phyloP scores from a whole-genome alignment of 2,797 vertebrate genomes.

The Muraenolepis orangiensis region DNA sequence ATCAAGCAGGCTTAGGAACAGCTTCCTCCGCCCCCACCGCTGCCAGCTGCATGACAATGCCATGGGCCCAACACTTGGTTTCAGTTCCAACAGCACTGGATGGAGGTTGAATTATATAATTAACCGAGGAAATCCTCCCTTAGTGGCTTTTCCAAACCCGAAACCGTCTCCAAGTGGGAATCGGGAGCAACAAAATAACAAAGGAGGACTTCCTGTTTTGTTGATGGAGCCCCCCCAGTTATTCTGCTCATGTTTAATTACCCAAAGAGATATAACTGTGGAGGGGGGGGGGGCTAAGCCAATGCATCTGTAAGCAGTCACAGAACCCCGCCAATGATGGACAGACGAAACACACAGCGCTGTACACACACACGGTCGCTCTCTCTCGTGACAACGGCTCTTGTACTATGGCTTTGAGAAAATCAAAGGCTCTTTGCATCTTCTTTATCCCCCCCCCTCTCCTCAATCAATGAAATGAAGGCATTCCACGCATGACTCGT shows the following conservation, averaged over 20 bases:
- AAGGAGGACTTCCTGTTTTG: slow-evolving; percentile 38
- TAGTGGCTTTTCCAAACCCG: background rate
- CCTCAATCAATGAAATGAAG: slow-evolving; percentile 41
- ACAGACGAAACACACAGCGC: slow-evolving; percentile 6
- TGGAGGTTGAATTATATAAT: background rate
- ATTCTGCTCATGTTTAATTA: slow-evolving; percentile 46
- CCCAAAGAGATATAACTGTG: slow-evolving; percentile 10
- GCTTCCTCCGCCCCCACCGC: no score
- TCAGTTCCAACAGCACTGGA: no score
- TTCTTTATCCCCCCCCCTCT: slow-evolving; percentile 27
- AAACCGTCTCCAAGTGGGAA: slow-evolving; percentile 12
- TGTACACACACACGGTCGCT: background rate
- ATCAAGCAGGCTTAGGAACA: no score
- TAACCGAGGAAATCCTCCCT: slow-evolving; percentile 7
- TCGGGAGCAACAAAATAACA: slow-evolving; percentile 13
- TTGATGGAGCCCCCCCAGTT: slow-evolving; percentile 32
- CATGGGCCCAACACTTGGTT: no score
- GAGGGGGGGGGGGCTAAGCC: slow-evolving; percentile 22
- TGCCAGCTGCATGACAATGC: no score
- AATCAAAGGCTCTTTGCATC: slow-evolving; percentile 29
- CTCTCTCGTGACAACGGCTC: background rate
- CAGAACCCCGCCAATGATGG: slow-evolving; percentile 20
- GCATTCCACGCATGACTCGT: slow-evolving; percentile 37
- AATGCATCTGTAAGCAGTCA: slow-evolving; percentile 62
- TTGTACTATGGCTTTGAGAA: slow-evolving; percentile 6